These are phyloP conservation scores for Callorhinus ursinus DNA, from an alignment of 2,113 vertebrate species.

Conservation along the genomic window DNA sequence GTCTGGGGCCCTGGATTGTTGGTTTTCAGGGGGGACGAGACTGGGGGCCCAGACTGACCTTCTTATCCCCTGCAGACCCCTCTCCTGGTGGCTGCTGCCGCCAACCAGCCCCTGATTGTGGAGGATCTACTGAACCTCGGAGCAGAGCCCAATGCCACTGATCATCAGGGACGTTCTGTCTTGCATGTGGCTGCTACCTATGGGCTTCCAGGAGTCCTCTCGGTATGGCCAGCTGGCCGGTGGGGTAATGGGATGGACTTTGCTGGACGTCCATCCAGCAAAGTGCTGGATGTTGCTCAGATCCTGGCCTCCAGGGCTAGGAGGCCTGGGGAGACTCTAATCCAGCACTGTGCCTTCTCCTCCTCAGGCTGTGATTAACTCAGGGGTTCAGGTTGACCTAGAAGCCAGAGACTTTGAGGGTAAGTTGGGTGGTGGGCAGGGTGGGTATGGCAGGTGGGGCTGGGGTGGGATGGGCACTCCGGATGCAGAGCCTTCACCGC, in stretches of 20 bases:
- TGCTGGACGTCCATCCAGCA: too few species aligned
- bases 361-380: slow-evolving; percentile 87
- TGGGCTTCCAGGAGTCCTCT: slow-evolving; percentile 89
- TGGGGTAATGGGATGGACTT: not conserved
- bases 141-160: slow-evolving; percentile 89
- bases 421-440: slow-evolving; percentile 64
- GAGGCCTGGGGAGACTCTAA: not conserved
- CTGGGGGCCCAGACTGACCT: not conserved
- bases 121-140: slow-evolving; percentile 91
- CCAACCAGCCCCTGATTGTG: slow-evolving; percentile 92
- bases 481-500: not conserved
- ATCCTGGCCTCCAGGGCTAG: not conserved
- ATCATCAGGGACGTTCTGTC: slow-evolving; percentile 91
- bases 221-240: slow-evolving; percentile 82
- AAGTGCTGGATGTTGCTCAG: not conserved
- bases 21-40: not conserved
- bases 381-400: slow-evolving; percentile 84
- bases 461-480: not conserved
- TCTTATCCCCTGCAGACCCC: slow-evolving; percentile 86
- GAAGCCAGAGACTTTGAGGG: slow-evolving; percentile 94
- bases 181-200: slow-evolving; percentile 92
- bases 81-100: slow-evolving; percentile 92
- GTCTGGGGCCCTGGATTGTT: not conserved
- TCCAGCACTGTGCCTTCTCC: not conserved
- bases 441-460: not conserved